Percentiles rank a stretch among this genome's conserved stretches.
Conservation (phyloP, 2,888 invertebrate species). For the Formica aserva region DNA sequence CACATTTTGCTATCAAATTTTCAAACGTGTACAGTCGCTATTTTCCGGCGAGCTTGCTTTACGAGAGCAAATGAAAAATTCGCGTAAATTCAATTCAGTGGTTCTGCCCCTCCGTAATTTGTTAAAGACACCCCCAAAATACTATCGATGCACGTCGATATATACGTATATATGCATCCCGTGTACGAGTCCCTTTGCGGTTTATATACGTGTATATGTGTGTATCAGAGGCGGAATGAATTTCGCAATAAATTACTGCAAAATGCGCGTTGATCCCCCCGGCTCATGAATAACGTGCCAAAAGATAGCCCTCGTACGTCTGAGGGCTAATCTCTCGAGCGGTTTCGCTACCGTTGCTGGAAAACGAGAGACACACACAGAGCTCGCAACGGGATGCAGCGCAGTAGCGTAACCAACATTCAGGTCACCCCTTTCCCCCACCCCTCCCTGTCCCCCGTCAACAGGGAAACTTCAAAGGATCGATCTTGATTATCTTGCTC, state of each 20-base stretch:
- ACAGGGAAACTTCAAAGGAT: slow-evolving; percentile 19
- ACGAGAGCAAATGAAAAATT: neutral
- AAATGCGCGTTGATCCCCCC: neutral
- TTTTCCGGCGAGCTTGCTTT: neutral
- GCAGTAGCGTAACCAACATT: slow-evolving; percentile 25
- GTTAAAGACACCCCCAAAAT: neutral
- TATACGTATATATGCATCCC: neutral
- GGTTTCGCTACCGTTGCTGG: slow-evolving; percentile 20
- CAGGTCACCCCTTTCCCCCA: neutral
- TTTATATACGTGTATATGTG: neutral
- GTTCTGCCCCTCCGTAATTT: neutral
- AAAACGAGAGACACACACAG: slow-evolving; percentile 15
- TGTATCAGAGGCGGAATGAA: neutral
- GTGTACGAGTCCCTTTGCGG: neutral
- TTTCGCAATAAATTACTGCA: slow-evolving; percentile 22
- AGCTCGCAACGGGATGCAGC: neutral
- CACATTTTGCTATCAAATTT: neutral
- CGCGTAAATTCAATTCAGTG: neutral
- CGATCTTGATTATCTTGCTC: slow-evolving; percentile 38
- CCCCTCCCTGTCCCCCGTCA: neutral
- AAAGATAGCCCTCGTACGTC: slow-evolving; percentile 24
- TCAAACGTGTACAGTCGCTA: neutral
- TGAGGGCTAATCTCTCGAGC: slow-evolving; percentile 25
- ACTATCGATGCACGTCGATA: neutral
- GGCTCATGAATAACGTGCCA: slow-evolving; percentile 22